These are phyloP conservation scores for Ianthella basta DNA, from an alignment of 37 sponge, comb jelly and placozoan genomes.

Conservation along the genomic window DNA sequence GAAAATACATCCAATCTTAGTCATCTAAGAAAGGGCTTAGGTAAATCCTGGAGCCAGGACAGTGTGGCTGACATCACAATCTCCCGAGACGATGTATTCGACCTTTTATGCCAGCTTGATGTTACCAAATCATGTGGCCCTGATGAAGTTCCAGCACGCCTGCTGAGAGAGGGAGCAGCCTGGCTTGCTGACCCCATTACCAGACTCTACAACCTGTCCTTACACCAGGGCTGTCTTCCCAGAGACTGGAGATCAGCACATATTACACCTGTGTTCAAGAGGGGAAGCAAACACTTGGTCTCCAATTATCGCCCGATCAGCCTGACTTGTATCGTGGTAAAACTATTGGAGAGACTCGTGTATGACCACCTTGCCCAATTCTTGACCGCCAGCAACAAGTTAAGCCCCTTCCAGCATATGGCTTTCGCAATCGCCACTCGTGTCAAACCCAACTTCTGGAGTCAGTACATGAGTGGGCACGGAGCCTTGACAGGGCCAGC, in stretches of 20 bases:
- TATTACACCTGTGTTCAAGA: slow-evolving; percentile 44
- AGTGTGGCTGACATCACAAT: background rate
- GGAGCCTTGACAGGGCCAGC: background rate
- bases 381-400: slow-evolving; percentile 13
- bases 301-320: slow-evolving; percentile 51
- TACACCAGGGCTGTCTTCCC: slow-evolving; percentile 25
- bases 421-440: slow-evolving; percentile 15
- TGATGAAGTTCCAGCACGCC: slow-evolving; percentile 40
- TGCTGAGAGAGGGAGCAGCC: slow-evolving; percentile 26
- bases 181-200: slow-evolving; percentile 30
- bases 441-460: slow-evolving; percentile 46
- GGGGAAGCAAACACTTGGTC: slow-evolving; percentile 38
- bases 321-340: slow-evolving; percentile 30
- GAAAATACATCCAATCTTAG: slow-evolving; percentile 7
- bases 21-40: background rate
- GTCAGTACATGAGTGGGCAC: slow-evolving; percentile 39
- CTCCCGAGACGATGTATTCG: slow-evolving; percentile 3
- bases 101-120: slow-evolving; percentile 30
- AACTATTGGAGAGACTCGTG: slow-evolving; percentile 25
- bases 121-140: slow-evolving; percentile 37
- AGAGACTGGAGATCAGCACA: slow-evolving; percentile 41
- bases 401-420: slow-evolving; percentile 30
- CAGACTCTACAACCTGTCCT: slow-evolving; percentile 23
- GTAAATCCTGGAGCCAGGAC: background rate
- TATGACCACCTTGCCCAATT: background rate